Evolutionary conservation across 2,113 vertebrate species (phyloP).

Genomic region (Bujurquina vittata): DNA sequence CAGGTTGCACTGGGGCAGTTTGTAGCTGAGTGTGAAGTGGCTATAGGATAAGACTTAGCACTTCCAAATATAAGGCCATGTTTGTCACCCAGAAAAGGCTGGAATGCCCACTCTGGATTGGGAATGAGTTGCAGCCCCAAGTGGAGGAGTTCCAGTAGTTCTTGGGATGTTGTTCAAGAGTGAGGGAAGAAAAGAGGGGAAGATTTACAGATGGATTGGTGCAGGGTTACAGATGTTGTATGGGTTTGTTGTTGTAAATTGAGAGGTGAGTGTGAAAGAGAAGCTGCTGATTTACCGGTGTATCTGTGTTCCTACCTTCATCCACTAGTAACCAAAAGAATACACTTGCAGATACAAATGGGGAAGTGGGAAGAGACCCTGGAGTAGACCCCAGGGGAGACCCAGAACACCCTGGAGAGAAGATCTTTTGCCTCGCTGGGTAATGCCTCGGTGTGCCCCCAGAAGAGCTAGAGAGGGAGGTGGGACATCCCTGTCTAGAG

Average conservation of each 20-base stretch:
- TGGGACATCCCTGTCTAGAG: not conserved
- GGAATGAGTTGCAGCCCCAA: not conserved
- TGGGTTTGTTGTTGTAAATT: not conserved
- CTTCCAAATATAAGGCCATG: not conserved
- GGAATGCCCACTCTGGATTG: not conserved
- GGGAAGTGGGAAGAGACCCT: not conserved
- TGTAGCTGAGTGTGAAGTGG: too few relatives aligned
- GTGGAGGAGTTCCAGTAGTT: not conserved
- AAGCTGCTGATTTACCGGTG: not conserved
- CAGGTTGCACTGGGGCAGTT: too few relatives aligned
- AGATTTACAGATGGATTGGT: not conserved
- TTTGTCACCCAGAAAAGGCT: not conserved
- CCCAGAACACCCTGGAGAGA: not conserved
- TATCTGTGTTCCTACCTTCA: not conserved
- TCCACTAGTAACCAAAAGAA: not conserved
- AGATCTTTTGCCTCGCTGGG: not conserved
- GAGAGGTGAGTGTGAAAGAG: not conserved
- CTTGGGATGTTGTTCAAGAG: not conserved
- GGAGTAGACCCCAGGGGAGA: not conserved
- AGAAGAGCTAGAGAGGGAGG: not conserved
- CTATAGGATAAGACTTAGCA: not conserved
- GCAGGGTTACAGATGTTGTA: not conserved
- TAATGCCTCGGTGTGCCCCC: not conserved
- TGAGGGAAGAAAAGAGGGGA: not conserved
- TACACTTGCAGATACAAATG: not conserved